phyloP scores from a whole-genome alignment of 2,113 vertebrate species.

The Procapra przewalskii region DNA sequence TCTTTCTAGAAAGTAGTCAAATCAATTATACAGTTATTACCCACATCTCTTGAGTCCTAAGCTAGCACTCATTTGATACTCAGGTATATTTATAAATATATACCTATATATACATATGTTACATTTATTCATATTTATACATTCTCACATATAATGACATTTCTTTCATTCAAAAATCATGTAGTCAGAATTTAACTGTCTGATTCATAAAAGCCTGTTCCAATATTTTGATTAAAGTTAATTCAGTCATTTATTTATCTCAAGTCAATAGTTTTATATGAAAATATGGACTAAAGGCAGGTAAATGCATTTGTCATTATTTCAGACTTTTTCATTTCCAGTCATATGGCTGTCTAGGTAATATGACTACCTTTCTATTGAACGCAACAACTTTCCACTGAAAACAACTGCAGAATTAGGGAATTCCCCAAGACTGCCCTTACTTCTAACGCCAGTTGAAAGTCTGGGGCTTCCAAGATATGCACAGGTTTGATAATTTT shows the following conservation, averaged over 20 bases:
- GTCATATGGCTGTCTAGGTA: background rate
- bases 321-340: background rate
- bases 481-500: background rate
- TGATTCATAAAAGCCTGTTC: background rate
- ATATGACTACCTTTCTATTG: background rate
- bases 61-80: background rate
- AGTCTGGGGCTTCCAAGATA: background rate
- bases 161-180: background rate
- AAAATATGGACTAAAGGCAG: background rate
- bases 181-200: background rate
- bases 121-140: background rate
- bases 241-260: background rate
- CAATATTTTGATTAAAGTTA: constrained; percentile 32
- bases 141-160: background rate
- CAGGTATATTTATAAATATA: background rate
- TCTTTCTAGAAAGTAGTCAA: background rate
- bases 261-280: background rate
- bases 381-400: background rate
- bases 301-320: background rate
- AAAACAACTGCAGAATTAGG: background rate
- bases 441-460: background rate
- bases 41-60: background rate
- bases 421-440: background rate
- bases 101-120: background rate
- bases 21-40: background rate